Evolutionary conservation across 2,113 vertebrate genomes (phyloP), one percentile per base, ranked within the genome.

Genomic region (Eupsittula cactorum): DNA sequence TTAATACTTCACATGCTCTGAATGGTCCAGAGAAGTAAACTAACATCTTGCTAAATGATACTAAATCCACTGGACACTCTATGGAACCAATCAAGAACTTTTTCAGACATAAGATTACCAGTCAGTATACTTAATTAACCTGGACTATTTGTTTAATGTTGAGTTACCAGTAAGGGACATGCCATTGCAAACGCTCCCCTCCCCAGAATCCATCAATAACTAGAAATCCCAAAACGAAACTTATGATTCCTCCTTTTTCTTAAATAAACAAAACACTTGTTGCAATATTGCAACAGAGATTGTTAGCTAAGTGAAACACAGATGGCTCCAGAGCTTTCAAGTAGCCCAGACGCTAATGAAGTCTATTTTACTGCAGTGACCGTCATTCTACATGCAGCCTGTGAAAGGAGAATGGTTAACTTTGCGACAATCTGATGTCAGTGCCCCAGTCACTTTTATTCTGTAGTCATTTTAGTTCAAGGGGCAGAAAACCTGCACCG

Each of bases 401-500:
- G 12, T 50, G 31, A 39, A 74, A 91, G 44, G 57, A 27, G 39
- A 68, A 47, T 11, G 4, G 49, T 93, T 94, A 35, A 49, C 35
- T 50, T 78, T 17, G 29, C 0, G 33, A 86, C 83, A 64, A 31
- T 73, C 69, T 50, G 37, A 5, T 39, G 21, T 49, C 76, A 52
- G 47, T 50, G n/a, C 16, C 47, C 35, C 55, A 57, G 60, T 67
- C 35, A 16, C 39, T 68, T 80, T 35, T 59, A 59, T 35, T 49
- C 68, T 31, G 0, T 5, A 62, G 25, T 6, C 1, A 0, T 7
- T 57, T 9, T 33, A 68, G n/a, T 29, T 57, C 49, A 70, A 86
- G 35, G 49, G 76, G 59, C 21, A 77, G 82, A 93, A 39, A 82
- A 68, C 9, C 57, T 85, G 35, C 31, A 29, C 2, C 14, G 12